Conservation (phyloP, 2,797 vertebrate genomes). For the Galaxias olidus region DNA sequence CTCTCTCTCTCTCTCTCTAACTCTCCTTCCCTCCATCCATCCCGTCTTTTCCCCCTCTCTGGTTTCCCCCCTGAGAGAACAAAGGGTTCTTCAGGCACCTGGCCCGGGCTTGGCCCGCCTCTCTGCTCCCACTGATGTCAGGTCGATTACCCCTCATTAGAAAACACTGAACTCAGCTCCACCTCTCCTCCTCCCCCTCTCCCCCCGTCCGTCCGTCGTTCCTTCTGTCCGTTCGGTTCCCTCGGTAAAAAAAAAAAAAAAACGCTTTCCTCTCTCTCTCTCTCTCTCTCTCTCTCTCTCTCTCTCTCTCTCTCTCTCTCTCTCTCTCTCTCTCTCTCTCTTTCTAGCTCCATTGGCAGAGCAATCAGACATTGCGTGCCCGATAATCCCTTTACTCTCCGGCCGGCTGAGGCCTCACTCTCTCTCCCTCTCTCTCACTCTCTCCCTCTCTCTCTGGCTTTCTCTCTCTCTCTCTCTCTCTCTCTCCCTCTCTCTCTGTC, state of each 20-base stretch:
- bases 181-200: not conserved
- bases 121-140: constrained; percentile 54
- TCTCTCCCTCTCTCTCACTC: not conserved
- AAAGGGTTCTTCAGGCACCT: constrained; percentile 51
- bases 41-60: not conserved
- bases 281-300: constrained; percentile 11
- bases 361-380: not conserved
- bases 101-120: constrained; percentile 12
- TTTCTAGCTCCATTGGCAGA: not conserved
- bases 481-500: not conserved
- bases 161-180: constrained; percentile 28
- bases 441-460: not conserved
- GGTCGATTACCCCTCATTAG: constrained; percentile 45
- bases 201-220: not conserved
- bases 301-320: not conserved
- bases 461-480: not conserved
- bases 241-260: not conserved
- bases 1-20: constrained; percentile 8
- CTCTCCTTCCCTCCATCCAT: not conserved
- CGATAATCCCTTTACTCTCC: not conserved
- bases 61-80: constrained; percentile 41
- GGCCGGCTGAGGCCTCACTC: not conserved
- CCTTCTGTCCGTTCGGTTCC: not conserved
- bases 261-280: constrained; percentile 2
- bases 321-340: constrained; percentile 10